Percentiles rank a stretch among this genome's conserved stretches.
These are phyloP conservation scores for Tapera naevia DNA, from an alignment of 2,797 vertebrate species.

Conservation along the genomic window DNA sequence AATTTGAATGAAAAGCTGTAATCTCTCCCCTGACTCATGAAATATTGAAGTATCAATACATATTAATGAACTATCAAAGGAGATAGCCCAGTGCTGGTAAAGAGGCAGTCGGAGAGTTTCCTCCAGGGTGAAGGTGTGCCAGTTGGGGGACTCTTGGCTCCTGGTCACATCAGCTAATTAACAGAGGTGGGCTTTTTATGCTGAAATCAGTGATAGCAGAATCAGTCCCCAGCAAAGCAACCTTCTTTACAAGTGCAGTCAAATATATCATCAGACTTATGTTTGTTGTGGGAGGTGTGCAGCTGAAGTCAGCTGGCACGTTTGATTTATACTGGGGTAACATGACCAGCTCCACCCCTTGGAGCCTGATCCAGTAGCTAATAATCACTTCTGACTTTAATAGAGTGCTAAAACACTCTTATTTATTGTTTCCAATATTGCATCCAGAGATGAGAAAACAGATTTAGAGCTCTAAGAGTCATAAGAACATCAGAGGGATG, in stretches of 20 bases:
- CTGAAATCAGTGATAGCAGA: neutral
- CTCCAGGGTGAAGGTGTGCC: neutral
- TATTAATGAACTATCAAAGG: neutral
- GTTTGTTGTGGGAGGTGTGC: neutral
- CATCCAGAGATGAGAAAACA: slow-evolving; percentile 3
- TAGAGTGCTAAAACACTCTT: neutral
- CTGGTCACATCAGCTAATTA: neutral
- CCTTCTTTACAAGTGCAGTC: neutral
- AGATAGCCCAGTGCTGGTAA: neutral
- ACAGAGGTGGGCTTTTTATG: neutral
- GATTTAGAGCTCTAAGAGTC: slow-evolving; percentile 10
- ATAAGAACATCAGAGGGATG: neutral
- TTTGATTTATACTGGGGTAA: neutral
- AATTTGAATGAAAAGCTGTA: neutral
- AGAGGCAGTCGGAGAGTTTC: neutral
- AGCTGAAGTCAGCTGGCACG: neutral
- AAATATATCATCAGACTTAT: neutral
- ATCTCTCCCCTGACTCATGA: neutral
- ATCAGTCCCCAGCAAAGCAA: neutral
- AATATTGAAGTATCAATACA: neutral
- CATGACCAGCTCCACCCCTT: neutral
- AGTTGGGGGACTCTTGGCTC: neutral
- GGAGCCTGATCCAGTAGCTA: neutral
- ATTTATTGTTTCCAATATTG: slow-evolving; percentile 19
- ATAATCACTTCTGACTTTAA: slow-evolving; percentile 4